phyloP scores from a whole-genome alignment of 2,888 invertebrate species.

The Andrena camellia region DNA sequence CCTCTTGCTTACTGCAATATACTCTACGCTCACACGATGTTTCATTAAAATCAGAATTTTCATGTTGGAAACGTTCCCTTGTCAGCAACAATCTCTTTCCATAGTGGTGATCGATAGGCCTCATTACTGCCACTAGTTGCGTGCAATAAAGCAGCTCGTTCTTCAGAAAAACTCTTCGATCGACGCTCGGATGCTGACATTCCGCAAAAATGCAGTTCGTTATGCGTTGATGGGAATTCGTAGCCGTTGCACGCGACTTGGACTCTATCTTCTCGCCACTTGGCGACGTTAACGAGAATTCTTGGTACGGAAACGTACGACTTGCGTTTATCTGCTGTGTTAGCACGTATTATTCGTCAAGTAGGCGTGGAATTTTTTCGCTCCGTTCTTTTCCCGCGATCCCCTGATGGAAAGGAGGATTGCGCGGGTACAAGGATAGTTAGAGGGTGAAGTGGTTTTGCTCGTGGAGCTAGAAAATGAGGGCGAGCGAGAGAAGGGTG shows the following conservation, averaged over 20 bases:
- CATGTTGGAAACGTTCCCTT: too few species aligned
- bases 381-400: constrained; percentile 49
- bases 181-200: background rate
- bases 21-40: too few species aligned
- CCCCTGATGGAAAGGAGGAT: constrained; percentile 66
- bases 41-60: too few species aligned
- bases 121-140: background rate
- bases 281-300: constrained; percentile 58
- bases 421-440: constrained; percentile 67
- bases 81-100: too few species aligned
- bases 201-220: background rate
- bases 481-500: constrained; percentile 48
- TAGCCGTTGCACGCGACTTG: background rate
- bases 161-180: background rate
- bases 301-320: constrained; percentile 45
- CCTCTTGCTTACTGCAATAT: too few species aligned
- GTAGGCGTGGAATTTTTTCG: constrained; percentile 58
- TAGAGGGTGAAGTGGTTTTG: constrained; percentile 62
- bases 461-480: constrained; percentile 47
- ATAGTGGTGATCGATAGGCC: background rate
- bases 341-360: constrained; percentile 59
- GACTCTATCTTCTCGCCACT: constrained; percentile 9
- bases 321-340: constrained; percentile 51
- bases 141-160: background rate
- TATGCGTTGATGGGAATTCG: background rate